Conservation (phyloP, 1,140 invertebrate genomes). For the Grapholita molesta region DNA sequence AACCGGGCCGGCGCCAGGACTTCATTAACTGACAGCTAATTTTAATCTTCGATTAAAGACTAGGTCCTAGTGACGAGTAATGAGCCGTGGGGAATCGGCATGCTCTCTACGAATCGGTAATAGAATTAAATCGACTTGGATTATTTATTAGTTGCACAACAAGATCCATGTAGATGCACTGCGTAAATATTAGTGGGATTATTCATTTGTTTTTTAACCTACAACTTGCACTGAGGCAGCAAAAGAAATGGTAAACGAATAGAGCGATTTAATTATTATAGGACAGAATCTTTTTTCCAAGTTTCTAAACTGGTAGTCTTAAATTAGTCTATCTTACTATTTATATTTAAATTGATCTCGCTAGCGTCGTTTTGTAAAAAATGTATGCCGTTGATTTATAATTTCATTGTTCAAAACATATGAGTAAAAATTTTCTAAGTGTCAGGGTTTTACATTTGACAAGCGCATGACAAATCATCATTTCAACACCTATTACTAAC, state of each 20-base stretch:
- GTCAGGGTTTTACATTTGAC: background rate
- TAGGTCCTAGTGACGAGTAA: constrained; percentile 13
- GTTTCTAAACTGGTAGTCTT: too few relatives aligned
- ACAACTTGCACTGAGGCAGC: background rate
- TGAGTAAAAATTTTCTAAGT: background rate
- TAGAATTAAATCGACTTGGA: constrained; percentile 1
- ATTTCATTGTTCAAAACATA: background rate
- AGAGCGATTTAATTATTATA: too few relatives aligned
- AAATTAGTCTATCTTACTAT: too few relatives aligned
- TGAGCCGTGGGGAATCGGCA: constrained; percentile 1
- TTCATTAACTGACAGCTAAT: constrained; percentile 21
- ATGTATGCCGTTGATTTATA: too few relatives aligned
- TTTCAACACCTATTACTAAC: background rate
- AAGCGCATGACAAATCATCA: background rate
- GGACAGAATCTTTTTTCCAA: too few relatives aligned
- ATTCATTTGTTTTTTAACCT: background rate
- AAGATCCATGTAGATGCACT: background rate
- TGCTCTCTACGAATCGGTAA: background rate
- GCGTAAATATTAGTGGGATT: background rate
- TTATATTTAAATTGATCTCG: too few relatives aligned
- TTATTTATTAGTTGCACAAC: background rate
- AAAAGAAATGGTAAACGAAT: too few relatives aligned
- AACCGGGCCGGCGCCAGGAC: background rate
- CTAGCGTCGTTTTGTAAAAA: too few relatives aligned
- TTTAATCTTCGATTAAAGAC: constrained; percentile 22